These are phyloP conservation scores for Axis porcinus DNA, from an alignment of 2,113 vertebrate genomes.

Conservation along the genomic window DNA sequence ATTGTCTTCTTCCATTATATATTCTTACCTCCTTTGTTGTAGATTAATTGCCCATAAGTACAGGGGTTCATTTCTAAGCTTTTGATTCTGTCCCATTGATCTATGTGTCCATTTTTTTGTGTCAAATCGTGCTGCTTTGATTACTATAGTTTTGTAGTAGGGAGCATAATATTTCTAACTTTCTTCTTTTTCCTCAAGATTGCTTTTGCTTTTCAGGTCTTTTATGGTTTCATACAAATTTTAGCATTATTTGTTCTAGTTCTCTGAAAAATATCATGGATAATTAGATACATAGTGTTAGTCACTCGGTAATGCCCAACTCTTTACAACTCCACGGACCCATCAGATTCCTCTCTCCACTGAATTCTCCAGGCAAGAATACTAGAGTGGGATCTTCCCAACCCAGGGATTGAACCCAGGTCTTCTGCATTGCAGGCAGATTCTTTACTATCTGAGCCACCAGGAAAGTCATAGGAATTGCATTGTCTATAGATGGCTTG, in stretches of 20 bases:
- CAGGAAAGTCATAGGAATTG: background rate
- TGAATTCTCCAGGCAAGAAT: background rate
- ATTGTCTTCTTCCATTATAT: background rate
- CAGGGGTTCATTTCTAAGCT: background rate
- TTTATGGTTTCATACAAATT: background rate
- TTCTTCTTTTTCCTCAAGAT: background rate
- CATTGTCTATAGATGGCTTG: background rate
- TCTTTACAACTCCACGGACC: background rate
- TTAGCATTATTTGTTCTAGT: background rate
- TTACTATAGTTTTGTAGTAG: background rate
- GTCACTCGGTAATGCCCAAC: background rate
- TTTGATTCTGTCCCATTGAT: background rate
- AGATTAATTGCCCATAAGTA: background rate
- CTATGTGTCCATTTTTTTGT: background rate
- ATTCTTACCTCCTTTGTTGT: background rate
- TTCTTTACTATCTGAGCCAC: background rate
- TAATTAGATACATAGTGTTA: background rate
- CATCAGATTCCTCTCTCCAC: background rate
- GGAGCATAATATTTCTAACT: background rate
- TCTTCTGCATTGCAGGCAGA: background rate
- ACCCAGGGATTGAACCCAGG: background rate
- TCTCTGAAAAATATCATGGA: background rate
- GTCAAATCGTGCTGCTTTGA: background rate
- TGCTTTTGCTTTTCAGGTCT: background rate
- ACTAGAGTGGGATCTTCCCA: background rate